Conservation (phyloP, 2,113 vertebrate genomes). For the Theropithecus gelada region DNA sequence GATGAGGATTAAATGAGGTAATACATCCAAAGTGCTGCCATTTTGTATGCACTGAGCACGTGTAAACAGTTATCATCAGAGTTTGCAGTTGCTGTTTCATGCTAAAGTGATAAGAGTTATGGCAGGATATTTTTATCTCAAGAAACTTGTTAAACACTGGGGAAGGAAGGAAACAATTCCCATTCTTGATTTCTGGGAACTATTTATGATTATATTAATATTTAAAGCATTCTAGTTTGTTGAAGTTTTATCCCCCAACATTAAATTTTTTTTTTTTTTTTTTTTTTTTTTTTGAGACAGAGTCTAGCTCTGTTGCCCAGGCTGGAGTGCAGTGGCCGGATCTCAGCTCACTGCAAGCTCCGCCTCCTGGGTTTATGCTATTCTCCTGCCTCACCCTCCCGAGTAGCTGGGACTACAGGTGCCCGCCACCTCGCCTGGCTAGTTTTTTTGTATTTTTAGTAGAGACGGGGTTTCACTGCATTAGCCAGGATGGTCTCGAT, state of each 20-base stretch:
- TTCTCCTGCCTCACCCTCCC: too few relatives aligned
- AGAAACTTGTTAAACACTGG: conserved; percentile 11
- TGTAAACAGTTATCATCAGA: not conserved
- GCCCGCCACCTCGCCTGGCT: too few relatives aligned
- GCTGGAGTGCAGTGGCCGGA: too few relatives aligned
- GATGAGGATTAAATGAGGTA: not conserved
- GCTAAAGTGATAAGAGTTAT: not conserved
- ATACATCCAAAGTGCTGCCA: not conserved
- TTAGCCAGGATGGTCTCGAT: too few relatives aligned
- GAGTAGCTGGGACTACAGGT: too few relatives aligned
- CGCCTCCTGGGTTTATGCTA: too few relatives aligned
- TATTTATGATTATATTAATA: not conserved
- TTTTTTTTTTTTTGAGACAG: too few relatives aligned
- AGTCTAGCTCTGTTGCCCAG: too few relatives aligned
- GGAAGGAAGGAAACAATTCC: not conserved
- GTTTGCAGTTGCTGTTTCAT: not conserved
- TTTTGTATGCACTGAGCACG: not conserved
- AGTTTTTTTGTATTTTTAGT: too few relatives aligned
- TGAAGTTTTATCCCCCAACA: not conserved
- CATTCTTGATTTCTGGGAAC: conserved; percentile 16
- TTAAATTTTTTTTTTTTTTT: not conserved
- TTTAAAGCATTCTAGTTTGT: not conserved
- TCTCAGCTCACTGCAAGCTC: too few relatives aligned
- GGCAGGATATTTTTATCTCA: conserved; percentile 1
- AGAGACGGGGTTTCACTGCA: too few relatives aligned